Evolutionary conservation across 2,888 invertebrate genomes (phyloP), one percentile per base, ranked within the genome.

Genomic region (Zootermopsis nevadensis): DNA sequence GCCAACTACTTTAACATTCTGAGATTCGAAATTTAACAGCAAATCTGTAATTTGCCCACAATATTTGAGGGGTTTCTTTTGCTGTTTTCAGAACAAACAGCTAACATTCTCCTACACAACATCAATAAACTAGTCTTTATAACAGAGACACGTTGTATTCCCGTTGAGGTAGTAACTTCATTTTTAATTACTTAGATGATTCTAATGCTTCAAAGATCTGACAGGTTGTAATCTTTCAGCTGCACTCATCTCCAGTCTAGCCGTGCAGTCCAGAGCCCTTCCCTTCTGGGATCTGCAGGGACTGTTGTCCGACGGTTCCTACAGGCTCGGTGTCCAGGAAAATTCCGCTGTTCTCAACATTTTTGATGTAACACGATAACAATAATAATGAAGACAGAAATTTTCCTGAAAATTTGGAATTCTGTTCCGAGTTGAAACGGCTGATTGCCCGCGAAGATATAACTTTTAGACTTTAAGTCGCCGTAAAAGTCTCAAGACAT

Each of bases 181-280:
- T n/a, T n/a, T n/a, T n/a, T n/a, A n/a, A n/a, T n/a, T n/a, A n/a
- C n/a, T n/a, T n/a, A n/a, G n/a, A n/a, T n/a, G n/a, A n/a, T n/a
- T n/a, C n/a, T n/a, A n/a, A n/a, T n/a, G n/a, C n/a, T n/a, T n/a
- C n/a, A n/a, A n/a, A n/a, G n/a, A n/a, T n/a, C n/a, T n/a, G n/a
- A n/a, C n/a, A n/a, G n/a, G n/a, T n/a, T 42, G 38, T 12, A 42
- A 42, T 42, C 12, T 42, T 48, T 79, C 79, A 31, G 79, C 79
- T 4, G 31, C 55, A 2, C 79, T 79, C 12, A 79, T 79, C n/a
- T 79, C 79, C 15, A 33, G 55, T 24, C 33, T 80, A 22, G 53
- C 79, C 24, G 60, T 53, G 60, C 19, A 55, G 27, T 31, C 27
- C 2, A 3, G 31, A 31, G 30, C 8, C 2, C 27, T 30, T 10